Base-by-base conservation (phyloP, 2,888 invertebrate species). In the Agriopis leucophaearia region DNA sequence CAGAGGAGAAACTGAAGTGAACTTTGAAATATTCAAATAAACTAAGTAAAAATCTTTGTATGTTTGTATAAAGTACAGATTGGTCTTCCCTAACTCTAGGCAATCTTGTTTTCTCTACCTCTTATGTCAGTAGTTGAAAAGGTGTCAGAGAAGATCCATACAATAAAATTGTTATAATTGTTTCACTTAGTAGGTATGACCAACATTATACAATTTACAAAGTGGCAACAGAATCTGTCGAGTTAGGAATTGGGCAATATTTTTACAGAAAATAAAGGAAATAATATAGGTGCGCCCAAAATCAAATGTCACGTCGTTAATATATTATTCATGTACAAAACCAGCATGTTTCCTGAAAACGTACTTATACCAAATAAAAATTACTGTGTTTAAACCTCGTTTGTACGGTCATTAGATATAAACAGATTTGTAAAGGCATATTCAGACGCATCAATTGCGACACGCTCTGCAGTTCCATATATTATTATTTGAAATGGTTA, bases 311-410 rank as follows among this genome's bases (percentile, higher is more conserved):
- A 79, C 70, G 64, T 87, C 84, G 84, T 86, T 86, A 86, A 84
- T 88, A 81, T 83, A 88, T 89, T 88, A 89, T 89, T 88, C 83
- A 88, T 85, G 74, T 64, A 60, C 59, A 77, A 82, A 67, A 82
- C 76, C 68, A 74, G 66, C 62, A 70, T 69, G 76, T 77, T 79
- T 81, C 79, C 81, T 79, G 73, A 77, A 80, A 84, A 79, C 73
- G 79, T 76, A 76, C 27, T 27, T 27, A 74, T 75, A 77, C 70
- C 72, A 72, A 77, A 73, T 77, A 77, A 70, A 82, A 82, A 84
- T 85, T 80, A 84, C 78, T 77, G 78, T 76, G 70, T 74, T 80
- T 75, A 60, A 40, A 38, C 51, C 35, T 57, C 15, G 68, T 56
- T 64, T 59, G 73, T 78, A 76, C 73, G 69, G 74, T 73, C 78